A percentile compares a stretch with the other conserved stretches of the same genome.
Evolutionary conservation across 2,888 invertebrate species (phyloP).

Genomic region (Volucella zonaria): DNA sequence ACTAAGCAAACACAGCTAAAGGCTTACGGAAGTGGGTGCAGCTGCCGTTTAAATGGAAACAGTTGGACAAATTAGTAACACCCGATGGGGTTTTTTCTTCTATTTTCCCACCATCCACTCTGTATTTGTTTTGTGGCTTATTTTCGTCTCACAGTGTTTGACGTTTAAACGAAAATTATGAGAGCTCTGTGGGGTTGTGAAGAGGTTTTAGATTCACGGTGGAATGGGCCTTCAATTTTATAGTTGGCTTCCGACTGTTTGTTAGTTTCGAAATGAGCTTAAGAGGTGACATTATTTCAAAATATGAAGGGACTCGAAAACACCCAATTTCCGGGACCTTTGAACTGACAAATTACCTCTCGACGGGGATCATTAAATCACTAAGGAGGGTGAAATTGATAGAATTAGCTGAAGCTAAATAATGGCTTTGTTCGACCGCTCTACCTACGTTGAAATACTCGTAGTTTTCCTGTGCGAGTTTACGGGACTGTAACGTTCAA

Average conservation of each 20-base stretch:
- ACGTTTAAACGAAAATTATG: conserved; percentile 24
- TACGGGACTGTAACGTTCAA: too few relatives aligned
- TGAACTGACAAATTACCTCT: conserved; percentile 16
- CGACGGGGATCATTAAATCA: background rate
- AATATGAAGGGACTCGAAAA: background rate
- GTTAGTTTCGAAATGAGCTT: conserved; percentile 36
- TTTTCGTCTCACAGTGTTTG: background rate
- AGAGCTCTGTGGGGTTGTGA: conserved; percentile 31
- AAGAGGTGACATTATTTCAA: conserved; percentile 15
- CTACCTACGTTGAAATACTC: too few relatives aligned
- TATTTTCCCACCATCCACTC: conserved; percentile 8
- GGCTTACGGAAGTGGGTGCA: conserved; percentile 66
- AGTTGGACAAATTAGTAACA: conserved; percentile 69
- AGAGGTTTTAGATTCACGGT: conserved; percentile 43
- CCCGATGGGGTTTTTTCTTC: conserved; percentile 49
- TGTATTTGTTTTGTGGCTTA: background rate
- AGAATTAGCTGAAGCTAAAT: too few relatives aligned
- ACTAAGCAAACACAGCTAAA: conserved; percentile 33
- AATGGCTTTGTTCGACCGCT: too few relatives aligned
- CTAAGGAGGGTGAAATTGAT: too few relatives aligned
- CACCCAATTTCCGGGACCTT: conserved; percentile 21
- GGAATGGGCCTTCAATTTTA: conserved; percentile 22
- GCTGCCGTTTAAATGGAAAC: conserved; percentile 58
- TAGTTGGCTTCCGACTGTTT: background rate
- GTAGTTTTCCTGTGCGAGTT: too few relatives aligned